Evolutionary conservation across 2,113 vertebrate species (phyloP).

Genomic region (Suncus etruscus): DNA sequence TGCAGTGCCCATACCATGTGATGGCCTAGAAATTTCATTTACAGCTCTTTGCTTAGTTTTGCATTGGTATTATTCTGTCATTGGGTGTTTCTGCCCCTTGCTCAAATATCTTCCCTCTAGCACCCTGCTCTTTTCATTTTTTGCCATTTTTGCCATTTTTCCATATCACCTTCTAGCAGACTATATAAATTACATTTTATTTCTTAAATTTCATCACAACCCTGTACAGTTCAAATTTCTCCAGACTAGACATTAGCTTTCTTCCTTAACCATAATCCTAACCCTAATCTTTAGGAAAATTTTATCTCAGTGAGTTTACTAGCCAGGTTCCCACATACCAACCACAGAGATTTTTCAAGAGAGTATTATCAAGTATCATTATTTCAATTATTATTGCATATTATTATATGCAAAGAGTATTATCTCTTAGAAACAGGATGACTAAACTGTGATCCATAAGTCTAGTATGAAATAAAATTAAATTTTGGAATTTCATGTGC

Average conservation of each 20-base stretch:
- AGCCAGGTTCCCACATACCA: background rate
- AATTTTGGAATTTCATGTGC: conserved; percentile 35
- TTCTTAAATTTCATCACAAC: background rate
- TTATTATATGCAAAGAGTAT: too few relatives aligned
- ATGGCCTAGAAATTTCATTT: background rate
- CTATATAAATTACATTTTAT: background rate
- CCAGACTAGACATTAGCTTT: background rate
- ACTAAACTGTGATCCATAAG: conserved; percentile 33
- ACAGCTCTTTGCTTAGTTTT: background rate
- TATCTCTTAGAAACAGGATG: background rate
- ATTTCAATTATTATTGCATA: background rate
- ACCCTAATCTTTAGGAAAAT: background rate
- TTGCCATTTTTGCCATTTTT: background rate
- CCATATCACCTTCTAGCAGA: background rate
- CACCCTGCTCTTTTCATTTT: background rate
- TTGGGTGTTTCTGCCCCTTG: background rate
- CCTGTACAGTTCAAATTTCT: background rate
- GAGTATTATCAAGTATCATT: background rate
- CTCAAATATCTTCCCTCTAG: background rate
- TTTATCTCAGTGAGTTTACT: background rate
- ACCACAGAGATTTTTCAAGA: background rate
- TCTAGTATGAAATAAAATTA: conserved; percentile 43
- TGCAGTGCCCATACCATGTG: background rate
- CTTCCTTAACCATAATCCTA: too few relatives aligned
- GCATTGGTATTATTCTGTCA: background rate